phyloP scores from a whole-genome alignment of 2,888 invertebrate species.

The Agrotis exclamationis region DNA sequence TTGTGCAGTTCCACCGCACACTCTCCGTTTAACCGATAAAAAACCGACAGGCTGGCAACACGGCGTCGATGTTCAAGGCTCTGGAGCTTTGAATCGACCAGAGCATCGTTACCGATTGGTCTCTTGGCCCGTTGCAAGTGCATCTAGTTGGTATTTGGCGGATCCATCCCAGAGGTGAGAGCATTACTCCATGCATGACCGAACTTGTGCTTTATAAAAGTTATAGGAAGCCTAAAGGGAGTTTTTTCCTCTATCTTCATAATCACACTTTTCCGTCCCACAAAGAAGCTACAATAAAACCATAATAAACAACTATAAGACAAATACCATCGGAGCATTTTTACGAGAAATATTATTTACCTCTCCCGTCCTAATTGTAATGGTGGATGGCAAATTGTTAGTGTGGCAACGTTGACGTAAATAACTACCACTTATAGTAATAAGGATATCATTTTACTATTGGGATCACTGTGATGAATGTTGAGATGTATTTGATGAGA shows the following conservation, averaged over 20 bases:
- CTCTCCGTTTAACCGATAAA: too few species aligned
- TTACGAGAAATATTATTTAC: conserved; percentile 41
- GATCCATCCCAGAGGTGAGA: too few species aligned
- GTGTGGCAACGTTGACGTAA: conserved; percentile 51
- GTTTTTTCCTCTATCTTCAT: neutral
- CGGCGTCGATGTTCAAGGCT: too few species aligned
- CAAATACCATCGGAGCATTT: conserved; percentile 21
- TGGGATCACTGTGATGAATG: conserved; percentile 37
- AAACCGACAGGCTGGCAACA: too few species aligned
- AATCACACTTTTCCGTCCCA: neutral
- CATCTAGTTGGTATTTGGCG: too few species aligned
- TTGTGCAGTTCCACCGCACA: too few species aligned
- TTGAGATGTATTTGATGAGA: neutral
- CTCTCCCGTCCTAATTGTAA: conserved; percentile 43
- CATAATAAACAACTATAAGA: conserved; percentile 7
- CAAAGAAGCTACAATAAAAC: neutral
- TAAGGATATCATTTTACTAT: conserved; percentile 50
- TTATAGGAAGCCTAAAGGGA: too few species aligned
- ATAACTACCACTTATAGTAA: conserved; percentile 61
- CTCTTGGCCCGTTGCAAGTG: too few species aligned
- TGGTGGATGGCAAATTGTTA: conserved; percentile 28
- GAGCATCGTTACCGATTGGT: too few species aligned
- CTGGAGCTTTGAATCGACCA: too few species aligned
- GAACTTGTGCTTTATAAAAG: too few species aligned
- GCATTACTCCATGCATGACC: too few species aligned